Evolutionary conservation across 2,113 vertebrate species (phyloP).

Genomic region (Sturnira hondurensis): DNA sequence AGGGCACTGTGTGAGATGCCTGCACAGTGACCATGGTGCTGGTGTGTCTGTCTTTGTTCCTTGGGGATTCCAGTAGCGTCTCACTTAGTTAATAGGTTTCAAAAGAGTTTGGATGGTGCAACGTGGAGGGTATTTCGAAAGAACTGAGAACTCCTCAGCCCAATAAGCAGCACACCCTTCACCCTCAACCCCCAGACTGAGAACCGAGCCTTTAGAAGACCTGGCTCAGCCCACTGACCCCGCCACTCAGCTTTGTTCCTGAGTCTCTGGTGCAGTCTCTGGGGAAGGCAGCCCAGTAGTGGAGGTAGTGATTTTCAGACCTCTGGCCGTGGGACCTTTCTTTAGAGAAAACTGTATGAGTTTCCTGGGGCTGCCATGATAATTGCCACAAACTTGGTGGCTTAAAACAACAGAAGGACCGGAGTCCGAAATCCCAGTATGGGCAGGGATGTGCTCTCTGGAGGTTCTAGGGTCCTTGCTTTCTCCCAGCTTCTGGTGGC

Average conservation of each 20-base stretch:
- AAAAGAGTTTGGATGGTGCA: neutral
- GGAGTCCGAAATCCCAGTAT: neutral
- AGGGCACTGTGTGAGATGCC: fast-evolving
- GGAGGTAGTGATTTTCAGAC: neutral
- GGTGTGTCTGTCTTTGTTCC: fast-evolving
- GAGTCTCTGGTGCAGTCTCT: neutral
- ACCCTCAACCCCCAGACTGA: too few species aligned
- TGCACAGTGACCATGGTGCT: fast-evolving
- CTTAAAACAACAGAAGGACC: neutral
- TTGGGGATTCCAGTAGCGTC: neutral
- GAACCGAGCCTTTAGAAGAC: neutral
- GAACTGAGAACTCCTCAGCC: neutral
- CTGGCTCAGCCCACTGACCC: neutral
- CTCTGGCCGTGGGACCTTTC: neutral
- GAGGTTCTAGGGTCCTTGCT: neutral
- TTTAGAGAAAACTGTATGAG: neutral
- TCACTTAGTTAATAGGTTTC: neutral
- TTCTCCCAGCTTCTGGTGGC: neutral
- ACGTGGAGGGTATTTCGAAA: neutral
- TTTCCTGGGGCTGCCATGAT: neutral
- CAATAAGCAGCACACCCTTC: neutral
- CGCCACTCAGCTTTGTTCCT: too few species aligned
- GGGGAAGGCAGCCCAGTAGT: neutral
- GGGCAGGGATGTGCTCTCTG: fast-evolving
- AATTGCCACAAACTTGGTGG: neutral